Percentiles rank a stretch among this genome's conserved stretches.
These are phyloP conservation scores for Epinephelus coioides DNA, from an alignment of 2,797 vertebrate genomes.

Conservation along the genomic window DNA sequence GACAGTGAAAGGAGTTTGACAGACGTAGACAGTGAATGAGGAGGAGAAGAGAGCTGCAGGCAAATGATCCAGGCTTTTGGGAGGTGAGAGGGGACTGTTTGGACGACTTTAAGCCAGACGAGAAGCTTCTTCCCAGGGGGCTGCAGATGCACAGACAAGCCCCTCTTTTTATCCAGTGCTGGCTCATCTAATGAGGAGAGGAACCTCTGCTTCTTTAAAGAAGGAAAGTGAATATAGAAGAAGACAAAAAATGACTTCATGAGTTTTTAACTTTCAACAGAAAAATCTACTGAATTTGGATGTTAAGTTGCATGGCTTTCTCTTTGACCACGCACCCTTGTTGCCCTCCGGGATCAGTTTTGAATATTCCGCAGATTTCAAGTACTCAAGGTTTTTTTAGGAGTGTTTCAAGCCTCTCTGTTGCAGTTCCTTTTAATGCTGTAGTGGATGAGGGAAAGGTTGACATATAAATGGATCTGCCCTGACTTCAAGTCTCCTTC, in stretches of 20 bases:
- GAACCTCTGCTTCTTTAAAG: constrained; percentile 13
- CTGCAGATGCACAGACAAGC: constrained; percentile 59
- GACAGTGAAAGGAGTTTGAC: constrained; percentile 56
- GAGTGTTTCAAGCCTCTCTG: constrained; percentile 14
- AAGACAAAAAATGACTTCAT: constrained; percentile 18
- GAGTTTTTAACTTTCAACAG: constrained; percentile 45
- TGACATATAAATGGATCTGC: constrained; percentile 40
- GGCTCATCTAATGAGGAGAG: constrained; percentile 31
- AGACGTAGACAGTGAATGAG: constrained; percentile 43
- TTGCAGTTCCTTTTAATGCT: constrained; percentile 26
- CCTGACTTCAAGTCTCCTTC: constrained; percentile 37
- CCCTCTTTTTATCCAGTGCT: constrained; percentile 29
- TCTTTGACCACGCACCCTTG: not conserved
- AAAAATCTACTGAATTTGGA: constrained; percentile 40
- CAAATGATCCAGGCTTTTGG: constrained; percentile 45
- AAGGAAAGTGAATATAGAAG: constrained; percentile 28
- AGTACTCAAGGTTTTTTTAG: not conserved
- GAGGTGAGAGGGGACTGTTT: constrained; percentile 52
- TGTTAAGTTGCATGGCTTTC: constrained; percentile 40
- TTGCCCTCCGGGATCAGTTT: constrained; percentile 35
- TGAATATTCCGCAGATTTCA: constrained; percentile 20
- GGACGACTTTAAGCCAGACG: constrained; percentile 54
- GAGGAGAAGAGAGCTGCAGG: constrained; percentile 51
- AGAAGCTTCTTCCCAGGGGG: constrained; percentile 53
- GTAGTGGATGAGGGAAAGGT: not conserved